A percentile compares a stretch with the other conserved stretches of the same genome.
Evolutionary conservation across 1,140 invertebrate genomes (phyloP).

Genomic region (Macrosteles quadrilineatus): DNA sequence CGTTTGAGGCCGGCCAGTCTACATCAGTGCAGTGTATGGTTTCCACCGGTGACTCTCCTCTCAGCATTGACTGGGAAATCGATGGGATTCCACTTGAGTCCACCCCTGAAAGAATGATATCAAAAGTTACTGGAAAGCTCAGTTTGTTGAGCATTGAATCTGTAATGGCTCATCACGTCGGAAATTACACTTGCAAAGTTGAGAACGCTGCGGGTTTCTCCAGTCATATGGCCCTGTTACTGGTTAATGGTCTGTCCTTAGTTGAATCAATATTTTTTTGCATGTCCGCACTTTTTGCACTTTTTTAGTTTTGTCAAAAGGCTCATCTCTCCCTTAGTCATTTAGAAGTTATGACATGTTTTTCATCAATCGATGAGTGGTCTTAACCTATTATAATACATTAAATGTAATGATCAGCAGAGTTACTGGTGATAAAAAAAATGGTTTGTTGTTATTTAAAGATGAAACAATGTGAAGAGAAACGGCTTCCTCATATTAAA

Average conservation of each 20-base stretch:
- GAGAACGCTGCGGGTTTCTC: constrained; percentile 67
- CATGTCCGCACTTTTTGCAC: constrained; percentile 50
- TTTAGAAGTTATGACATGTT: no score
- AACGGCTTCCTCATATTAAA: no score
- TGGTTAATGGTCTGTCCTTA: constrained; percentile 65
- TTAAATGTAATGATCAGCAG: no score
- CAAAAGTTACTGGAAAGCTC: constrained; percentile 9
- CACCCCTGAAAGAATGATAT: constrained; percentile 56
- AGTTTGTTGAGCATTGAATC: constrained; percentile 64
- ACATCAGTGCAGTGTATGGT: constrained; percentile 61
- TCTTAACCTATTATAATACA: no score
- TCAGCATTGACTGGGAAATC: constrained; percentile 60
- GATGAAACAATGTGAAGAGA: no score
- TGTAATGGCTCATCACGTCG: constrained; percentile 67
- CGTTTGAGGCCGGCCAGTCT: constrained; percentile 47
- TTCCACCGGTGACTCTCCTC: constrained; percentile 62
- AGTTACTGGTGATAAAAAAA: no score
- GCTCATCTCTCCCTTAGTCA: no score
- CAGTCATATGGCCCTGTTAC: constrained; percentile 61
- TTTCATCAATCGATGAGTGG: no score
- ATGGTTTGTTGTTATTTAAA: no score
- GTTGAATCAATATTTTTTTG: constrained; percentile 44
- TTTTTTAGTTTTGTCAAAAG: constrained; percentile 53
- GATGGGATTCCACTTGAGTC: constrained; percentile 55
- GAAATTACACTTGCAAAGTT: constrained; percentile 77